These are phyloP conservation scores for Tetanocera ferruginea DNA, from an alignment of 2,888 invertebrate genomes.

Conservation along the genomic window DNA sequence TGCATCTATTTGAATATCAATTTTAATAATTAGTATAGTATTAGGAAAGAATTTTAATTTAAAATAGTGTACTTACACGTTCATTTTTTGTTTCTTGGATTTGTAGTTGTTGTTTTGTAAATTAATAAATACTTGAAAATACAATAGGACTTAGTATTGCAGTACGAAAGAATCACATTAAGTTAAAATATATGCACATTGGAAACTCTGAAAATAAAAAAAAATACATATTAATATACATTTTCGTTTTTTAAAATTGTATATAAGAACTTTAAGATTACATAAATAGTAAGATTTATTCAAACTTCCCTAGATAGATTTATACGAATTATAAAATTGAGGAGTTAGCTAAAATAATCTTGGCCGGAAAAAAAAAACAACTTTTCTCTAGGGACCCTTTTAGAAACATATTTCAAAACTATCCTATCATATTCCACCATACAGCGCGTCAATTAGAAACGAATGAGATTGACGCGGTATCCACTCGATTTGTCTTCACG, in stretches of 20 bases:
- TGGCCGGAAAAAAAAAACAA: too few relatives aligned
- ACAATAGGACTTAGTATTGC: constrained; percentile 47
- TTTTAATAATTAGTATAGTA: too few relatives aligned
- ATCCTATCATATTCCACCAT: too few relatives aligned
- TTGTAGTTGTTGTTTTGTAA: constrained; percentile 28
- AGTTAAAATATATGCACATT: constrained; percentile 46
- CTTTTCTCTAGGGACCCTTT: too few relatives aligned
- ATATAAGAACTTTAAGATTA: not conserved
- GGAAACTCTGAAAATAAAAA: constrained; percentile 44
- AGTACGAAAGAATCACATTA: constrained; percentile 46
- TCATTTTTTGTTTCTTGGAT: not conserved
- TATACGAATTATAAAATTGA: not conserved
- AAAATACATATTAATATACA: not conserved
- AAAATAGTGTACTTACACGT: constrained; percentile 4
- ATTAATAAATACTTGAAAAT: constrained; percentile 48
- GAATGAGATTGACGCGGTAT: too few relatives aligned
- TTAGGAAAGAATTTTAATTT: too few relatives aligned
- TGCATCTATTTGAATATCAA: too few relatives aligned
- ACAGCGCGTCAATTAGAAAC: too few relatives aligned
- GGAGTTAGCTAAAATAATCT: too few relatives aligned
- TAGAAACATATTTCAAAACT: too few relatives aligned
- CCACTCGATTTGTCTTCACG: too few relatives aligned
- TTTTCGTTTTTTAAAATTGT: not conserved
- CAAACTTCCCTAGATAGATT: too few relatives aligned
- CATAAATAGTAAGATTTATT: not conserved